Conservation (phyloP, 2,797 vertebrate species). For the Typhlichthys eigenmanni region DNA sequence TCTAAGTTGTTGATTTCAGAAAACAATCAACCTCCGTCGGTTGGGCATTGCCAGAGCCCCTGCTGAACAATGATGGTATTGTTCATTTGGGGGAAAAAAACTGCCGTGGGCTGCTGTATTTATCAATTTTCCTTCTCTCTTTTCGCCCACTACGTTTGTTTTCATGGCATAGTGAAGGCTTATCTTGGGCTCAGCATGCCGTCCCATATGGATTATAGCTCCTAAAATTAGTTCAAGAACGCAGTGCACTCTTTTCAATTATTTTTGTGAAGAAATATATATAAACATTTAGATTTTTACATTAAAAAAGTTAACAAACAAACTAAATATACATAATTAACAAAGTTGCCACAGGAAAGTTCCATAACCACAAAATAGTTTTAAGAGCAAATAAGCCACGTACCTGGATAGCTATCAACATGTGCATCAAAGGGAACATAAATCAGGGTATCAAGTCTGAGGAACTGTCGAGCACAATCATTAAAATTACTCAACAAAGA, state of each 20-base stretch:
- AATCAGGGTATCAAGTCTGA: slow-evolving; percentile 19
- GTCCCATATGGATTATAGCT: slow-evolving; percentile 67
- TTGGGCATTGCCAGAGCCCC: slow-evolving; percentile 74
- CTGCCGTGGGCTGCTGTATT: slow-evolving; percentile 76
- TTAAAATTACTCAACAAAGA: slow-evolving; percentile 45
- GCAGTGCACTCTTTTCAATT: slow-evolving; percentile 61
- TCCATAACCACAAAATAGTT: not conserved
- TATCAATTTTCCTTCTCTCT: slow-evolving; percentile 76
- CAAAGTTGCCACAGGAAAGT: not conserved
- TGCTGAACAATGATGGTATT: slow-evolving; percentile 82
- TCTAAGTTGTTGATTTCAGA: slow-evolving; percentile 78
- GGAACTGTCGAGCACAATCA: slow-evolving; percentile 29
- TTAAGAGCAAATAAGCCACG: not conserved
- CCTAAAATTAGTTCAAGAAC: slow-evolving; percentile 79
- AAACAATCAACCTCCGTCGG: slow-evolving; percentile 70
- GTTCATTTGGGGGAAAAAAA: slow-evolving; percentile 79
- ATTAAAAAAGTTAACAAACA: not conserved
- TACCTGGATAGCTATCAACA: not conserved
- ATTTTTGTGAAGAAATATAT: slow-evolving; percentile 56
- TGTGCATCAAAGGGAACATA: slow-evolving; percentile 10
- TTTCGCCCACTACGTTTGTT: slow-evolving; percentile 79
- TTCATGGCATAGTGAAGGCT: slow-evolving; percentile 73
- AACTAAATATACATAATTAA: no score
- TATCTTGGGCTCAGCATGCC: slow-evolving; percentile 79
- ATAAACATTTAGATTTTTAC: not conserved